phyloP scores from a whole-genome alignment of 2,113 vertebrate species.

The Albula goreensis region DNA sequence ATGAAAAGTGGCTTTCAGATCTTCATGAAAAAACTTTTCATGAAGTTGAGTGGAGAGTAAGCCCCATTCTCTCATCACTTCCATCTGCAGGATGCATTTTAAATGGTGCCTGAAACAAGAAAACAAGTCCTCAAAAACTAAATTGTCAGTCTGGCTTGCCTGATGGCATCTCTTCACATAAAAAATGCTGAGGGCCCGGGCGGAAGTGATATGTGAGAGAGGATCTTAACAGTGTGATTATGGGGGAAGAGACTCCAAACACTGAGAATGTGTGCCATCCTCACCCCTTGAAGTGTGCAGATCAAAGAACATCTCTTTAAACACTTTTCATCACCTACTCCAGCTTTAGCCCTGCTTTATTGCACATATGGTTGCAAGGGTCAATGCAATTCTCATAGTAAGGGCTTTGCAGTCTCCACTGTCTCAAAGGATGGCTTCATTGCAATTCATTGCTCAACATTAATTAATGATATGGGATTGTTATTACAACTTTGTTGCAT shows the following conservation, averaged over 20 bases:
- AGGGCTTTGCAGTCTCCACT: not conserved
- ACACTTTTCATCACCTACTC: not conserved
- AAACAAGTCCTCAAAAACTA: not conserved
- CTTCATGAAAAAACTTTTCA: too few relatives aligned
- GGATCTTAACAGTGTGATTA: not conserved
- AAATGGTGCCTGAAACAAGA: too few relatives aligned
- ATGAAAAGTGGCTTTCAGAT: too few relatives aligned
- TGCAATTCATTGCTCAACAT: not conserved
- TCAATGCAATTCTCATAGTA: not conserved
- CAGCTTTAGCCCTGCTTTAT: not conserved
- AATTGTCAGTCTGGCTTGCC: not conserved
- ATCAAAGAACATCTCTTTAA: not conserved
- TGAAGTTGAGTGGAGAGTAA: too few relatives aligned
- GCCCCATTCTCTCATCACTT: too few relatives aligned
- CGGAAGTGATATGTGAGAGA: not conserved
- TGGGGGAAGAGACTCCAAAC: not conserved
- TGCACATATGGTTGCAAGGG: not conserved
- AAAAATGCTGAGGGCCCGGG: not conserved
- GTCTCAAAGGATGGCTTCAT: not conserved
- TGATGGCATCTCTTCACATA: not conserved
- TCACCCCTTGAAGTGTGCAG: not conserved
- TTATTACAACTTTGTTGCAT: not conserved
- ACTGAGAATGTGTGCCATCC: not conserved
- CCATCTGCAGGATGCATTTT: too few relatives aligned
- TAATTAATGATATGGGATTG: not conserved